Base-by-base conservation (phyloP, 2,797 vertebrate genomes). In the Vespertilio murinus region DNA sequence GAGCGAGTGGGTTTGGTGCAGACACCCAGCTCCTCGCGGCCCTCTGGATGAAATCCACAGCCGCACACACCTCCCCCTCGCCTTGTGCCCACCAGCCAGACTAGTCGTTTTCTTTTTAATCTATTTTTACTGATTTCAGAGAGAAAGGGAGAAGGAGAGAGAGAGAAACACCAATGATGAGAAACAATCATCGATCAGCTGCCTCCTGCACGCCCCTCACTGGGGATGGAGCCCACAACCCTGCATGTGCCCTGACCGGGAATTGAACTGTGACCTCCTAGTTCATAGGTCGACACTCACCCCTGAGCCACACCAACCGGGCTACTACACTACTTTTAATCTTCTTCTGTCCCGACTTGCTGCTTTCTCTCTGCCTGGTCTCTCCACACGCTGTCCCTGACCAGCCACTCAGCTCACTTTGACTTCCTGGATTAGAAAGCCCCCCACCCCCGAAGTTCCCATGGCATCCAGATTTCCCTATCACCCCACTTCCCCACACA, bases 41-140 rank as follows among this genome's bases (percentile, higher is more conserved):
- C 65, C 70, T 83, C 17, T 42, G 28, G 59, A 28, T 64, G 20
- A 38, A 73, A 38, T 84, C 45, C 30, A 59, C 13, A 1, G 13
- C 9, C 30, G 64, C 28, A 52, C 0, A 0, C 2, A 10, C 18
- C 17, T 40, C 67, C 73, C 38, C 8, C 1, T 6, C 13, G 8
- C 42, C 42, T 42, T 42, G n/a, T 47, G 13, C 9, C 35, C 30
- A 47, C 33, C 47, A 42, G 52, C 23, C 30, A 8, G 28, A 20
- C 42, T 11, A 56, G 54, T 28, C 10, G 23, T 59, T 59, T 59
- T 28, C 56, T 59, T 59, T 28, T 12, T 59, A 25, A 59, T 28
- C 4, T 59, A 28, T 12, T 25, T 59, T 59, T 28, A 59, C 23
- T 59, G 23, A 28, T 59, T 25, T 59, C 23, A 59, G 56, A 25